Base-by-base conservation (phyloP, 2,113 vertebrate species). In the Bucco capensis region DNA sequence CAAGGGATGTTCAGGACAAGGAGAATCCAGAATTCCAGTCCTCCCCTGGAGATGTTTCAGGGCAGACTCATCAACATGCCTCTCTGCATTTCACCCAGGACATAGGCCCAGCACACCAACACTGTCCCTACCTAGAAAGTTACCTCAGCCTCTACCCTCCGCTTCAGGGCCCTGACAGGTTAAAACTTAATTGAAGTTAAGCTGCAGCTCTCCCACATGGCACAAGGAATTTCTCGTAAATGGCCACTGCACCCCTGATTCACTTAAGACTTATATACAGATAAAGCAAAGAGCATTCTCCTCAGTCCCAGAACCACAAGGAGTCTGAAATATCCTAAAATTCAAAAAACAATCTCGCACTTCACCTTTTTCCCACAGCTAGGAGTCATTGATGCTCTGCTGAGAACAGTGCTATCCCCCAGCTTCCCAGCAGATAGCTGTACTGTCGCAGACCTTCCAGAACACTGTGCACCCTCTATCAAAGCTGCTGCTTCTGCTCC, bases 391-490 rank as follows among this genome's bases (percentile, higher is more conserved):
- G 2, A 31, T 6, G 8, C 23, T 60, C n/a, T 60, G 42, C 38
- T n/a, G n/a, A 42, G 19, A 50, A 42, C 42, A 65, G 24, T 10
- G 12, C 35, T 53, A 9, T 25, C 23, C 56, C 23, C 50, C 42
- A 53, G 35, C 25, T 27, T 61, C 66, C 28, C 2, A 0, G 16
- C 1, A 1, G 14, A 19, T 2, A 9, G 38, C 61, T 78, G 47
- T n/a, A 17, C 24, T 38, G 44, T 24, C 49, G 65, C 22, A 8
- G 24, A 14, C 35, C 23, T 35, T 33, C 37, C 17, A 44, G 15
- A 66, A 46, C 17, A 38, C 0, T 17, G 10, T 17, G 23, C 21
- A 28, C 50, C 37, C n/a, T 0, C 0, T 6, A 5, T 30, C 47
- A 50, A 42, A 58, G 42, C 38, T 57, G 72, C n/a, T 57, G 21